Evolutionary conservation across 2,888 invertebrate species (phyloP), one percentile per base, ranked within the genome.

Genomic region (Graphium colonna): DNA sequence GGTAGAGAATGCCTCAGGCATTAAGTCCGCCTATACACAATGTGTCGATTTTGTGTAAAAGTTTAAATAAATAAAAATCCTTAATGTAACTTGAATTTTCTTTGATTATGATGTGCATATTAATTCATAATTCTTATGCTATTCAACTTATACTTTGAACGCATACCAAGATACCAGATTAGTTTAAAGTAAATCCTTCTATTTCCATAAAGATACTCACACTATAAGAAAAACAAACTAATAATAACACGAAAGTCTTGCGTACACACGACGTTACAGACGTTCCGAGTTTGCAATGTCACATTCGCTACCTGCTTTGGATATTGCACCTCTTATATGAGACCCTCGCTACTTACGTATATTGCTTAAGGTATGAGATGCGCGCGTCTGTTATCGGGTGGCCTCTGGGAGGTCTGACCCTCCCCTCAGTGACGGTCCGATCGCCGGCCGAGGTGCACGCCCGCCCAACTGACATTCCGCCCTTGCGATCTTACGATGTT

Each of bases 361-460:
- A 68, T 69, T 73, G 72, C 69, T 78, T 71, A 74, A 75, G 77
- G 75, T 73, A 77, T 62, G 68, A 71, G 83, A 82, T 86, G 87
- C 87, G 87, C 86, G 85, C 87, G 87, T 79, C 85, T 82, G 69
- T 61, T 67, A 61, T 60, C 60, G 61, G 61, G 64, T 60, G 75
- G 72, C 70, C 71, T 80, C 65, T 65, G 63, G 62, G 65, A 77
- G 68, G 71, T 75, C 54, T 65, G 67, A 59, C 75, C 79, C 78
- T 77, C 80, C 83, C 86, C 82, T 84, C 86, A 88, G 88, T 88
- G 67, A 67, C 64, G 63, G 65, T 69, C 69, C 57, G 64, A 67
- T 62, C 62, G 64, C 56, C 65, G 60, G 59, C 67, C 65, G 71
- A 73, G 74, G 68, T 65, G 67, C 71, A 79, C 83, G 85, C 68